These are phyloP conservation scores for Platycnemis pennipes DNA, from an alignment of 2,888 invertebrate species.

Conservation along the genomic window DNA sequence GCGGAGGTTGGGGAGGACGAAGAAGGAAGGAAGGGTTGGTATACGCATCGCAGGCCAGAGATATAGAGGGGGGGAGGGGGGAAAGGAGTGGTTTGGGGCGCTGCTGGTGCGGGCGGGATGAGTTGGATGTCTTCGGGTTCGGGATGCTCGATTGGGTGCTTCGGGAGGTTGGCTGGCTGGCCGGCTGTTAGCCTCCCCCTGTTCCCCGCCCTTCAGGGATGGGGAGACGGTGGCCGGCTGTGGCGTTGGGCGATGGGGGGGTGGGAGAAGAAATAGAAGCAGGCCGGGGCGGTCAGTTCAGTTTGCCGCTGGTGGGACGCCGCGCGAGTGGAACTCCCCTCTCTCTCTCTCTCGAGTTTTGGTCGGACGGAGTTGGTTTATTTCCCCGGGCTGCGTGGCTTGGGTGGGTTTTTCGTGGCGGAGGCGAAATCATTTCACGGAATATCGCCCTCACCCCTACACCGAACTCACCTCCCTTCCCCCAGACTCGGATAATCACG, in stretches of 20 bases:
- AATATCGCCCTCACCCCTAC: not conserved
- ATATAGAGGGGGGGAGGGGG: not conserved
- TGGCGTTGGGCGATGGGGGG: not conserved
- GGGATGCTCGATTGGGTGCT: constrained; percentile 21
- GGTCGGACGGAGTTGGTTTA: not conserved
- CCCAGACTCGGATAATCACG: constrained; percentile 33
- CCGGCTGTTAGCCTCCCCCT: not conserved
- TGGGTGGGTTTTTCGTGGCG: not conserved
- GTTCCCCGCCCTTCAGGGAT: not conserved
- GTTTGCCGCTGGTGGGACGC: not conserved
- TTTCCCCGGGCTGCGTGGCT: not conserved
- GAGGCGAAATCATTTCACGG: constrained; percentile 1
- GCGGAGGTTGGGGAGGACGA: not conserved
- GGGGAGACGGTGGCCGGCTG: not conserved
- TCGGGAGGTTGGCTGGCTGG: not conserved
- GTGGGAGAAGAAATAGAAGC: not conserved
- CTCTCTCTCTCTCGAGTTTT: not conserved
- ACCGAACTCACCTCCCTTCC: too few species aligned
- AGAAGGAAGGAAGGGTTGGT: not conserved
- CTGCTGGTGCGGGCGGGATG: not conserved
- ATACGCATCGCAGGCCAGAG: too few species aligned
- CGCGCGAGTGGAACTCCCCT: not conserved
- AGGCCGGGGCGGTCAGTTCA: not conserved
- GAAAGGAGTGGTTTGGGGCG: not conserved
- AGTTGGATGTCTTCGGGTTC: not conserved